These are phyloP conservation scores for Sphaerodactylus townsendi DNA, from an alignment of 2,113 vertebrate species.

Conservation along the genomic window DNA sequence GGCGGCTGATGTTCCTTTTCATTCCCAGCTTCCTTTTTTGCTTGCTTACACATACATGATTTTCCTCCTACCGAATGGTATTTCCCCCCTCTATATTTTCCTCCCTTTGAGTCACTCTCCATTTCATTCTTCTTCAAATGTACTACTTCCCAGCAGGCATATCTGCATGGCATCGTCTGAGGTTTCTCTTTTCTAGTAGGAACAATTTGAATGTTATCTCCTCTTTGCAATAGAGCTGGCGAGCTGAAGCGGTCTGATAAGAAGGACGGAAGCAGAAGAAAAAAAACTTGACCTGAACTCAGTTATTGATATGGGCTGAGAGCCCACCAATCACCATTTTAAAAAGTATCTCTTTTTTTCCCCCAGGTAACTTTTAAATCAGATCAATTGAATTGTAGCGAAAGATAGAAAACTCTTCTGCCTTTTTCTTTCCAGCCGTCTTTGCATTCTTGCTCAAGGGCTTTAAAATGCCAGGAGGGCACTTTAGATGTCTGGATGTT, in stretches of 20 bases:
- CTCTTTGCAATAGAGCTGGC: background rate
- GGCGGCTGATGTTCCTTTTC: background rate
- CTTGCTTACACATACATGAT: background rate
- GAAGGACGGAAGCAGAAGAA: background rate
- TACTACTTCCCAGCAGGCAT: background rate
- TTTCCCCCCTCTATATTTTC: background rate
- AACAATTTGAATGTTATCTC: slow-evolving; percentile 1
- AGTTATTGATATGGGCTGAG: background rate
- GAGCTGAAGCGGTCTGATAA: background rate
- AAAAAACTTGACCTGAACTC: slow-evolving; percentile 1
- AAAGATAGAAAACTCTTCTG: background rate
- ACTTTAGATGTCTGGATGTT: too few relatives aligned
- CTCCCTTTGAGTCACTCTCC: background rate
- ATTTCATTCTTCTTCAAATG: background rate
- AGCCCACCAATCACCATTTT: background rate
- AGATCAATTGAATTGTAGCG: background rate
- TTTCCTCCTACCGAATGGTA: background rate
- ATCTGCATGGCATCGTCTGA: background rate
- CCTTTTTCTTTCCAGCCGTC: slow-evolving; percentile 20
- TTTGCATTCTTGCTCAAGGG: background rate
- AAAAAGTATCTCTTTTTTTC: background rate
- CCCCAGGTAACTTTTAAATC: background rate
- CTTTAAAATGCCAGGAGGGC: too few relatives aligned
- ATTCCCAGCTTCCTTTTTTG: background rate
- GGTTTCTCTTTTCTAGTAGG: background rate